These are phyloP conservation scores for Cephalopachus bancanus DNA, from an alignment of 2,797 vertebrate genomes.

Conservation along the genomic window DNA sequence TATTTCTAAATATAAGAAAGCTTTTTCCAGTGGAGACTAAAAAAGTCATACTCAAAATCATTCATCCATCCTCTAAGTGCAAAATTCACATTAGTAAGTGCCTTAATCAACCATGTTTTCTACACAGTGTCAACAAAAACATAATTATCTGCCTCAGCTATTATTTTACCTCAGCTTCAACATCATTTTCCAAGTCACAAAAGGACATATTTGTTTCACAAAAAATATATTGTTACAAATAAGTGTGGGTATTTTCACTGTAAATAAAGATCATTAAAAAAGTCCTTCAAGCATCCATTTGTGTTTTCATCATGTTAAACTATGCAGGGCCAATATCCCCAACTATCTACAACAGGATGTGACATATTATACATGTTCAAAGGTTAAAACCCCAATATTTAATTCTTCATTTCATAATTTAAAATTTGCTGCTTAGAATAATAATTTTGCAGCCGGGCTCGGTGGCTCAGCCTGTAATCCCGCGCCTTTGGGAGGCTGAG, in stretches of 20 bases:
- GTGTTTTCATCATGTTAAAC: not conserved
- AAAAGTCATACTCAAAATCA: not conserved
- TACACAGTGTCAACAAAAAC: not conserved
- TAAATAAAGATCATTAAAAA: not conserved
- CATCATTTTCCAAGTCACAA: not conserved
- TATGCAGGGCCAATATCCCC: fast-evolving
- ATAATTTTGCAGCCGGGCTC: no score
- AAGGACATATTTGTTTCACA: not conserved
- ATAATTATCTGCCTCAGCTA: not conserved
- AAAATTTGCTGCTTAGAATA: not conserved
- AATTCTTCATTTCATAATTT: not conserved
- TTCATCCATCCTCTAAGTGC: not conserved
- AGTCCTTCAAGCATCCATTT: not conserved
- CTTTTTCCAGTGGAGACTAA: not conserved
- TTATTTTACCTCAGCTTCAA: not conserved
- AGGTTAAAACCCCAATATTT: not conserved
- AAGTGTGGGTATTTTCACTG: not conserved
- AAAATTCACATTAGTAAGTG: not conserved
- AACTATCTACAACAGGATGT: not conserved
- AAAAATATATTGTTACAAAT: not conserved
- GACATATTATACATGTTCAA: not conserved
- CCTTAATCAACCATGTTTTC: not conserved
- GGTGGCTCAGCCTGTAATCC: no score
- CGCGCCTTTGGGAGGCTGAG: no score
- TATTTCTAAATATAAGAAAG: not conserved